Base-by-base conservation (phyloP, 2,113 vertebrate genomes). In the Megaceryle maxima region DNA sequence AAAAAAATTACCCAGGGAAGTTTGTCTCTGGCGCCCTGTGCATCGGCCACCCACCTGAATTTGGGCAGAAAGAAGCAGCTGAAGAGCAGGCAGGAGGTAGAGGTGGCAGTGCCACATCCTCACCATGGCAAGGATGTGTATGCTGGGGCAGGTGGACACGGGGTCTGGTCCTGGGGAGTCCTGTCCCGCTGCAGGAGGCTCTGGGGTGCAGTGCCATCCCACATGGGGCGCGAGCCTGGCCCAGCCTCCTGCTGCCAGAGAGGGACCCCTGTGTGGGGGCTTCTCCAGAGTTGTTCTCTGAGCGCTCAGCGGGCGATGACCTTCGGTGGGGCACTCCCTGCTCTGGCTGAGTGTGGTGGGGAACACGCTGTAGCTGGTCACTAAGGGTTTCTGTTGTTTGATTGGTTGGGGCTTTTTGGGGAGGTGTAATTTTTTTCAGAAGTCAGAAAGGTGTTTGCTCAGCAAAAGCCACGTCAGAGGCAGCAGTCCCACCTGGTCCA, bases 71-170 rank as follows among this genome's bases (percentile, higher is more conserved):
- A 35, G 51, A 59, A 16, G 43, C 24, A 29, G 41, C 51, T 0
- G 6, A 57, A 41, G 51, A 3, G 4, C 62, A 24, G 68, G 37
- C 4, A 7, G 68, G 57, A 29, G 19, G 1, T 24, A 51, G 51
- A 10, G 62, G 43, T 18, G 51, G 51, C 51, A 41, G 57, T 14
- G 11, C 41, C 60, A 18, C 2, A 0, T 39, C n/a, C 59, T n/a
- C 41, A 17, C 56, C 4, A 1, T 9, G 21, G 37, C 22, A 31
- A 26, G 39, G 5, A 26, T 24, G 48, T 13, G 11, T 50, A 22
- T 50, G 22, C 22, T 25, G 48, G 48, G 48, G 24, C 1, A 26
- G 69, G 9, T 0, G 37, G 50, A 18, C 1, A 1, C 1, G 1
- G n/a, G 28, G 18, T 12, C 83, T 10, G 18, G 70, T 22, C n/a